phyloP scores from a whole-genome alignment of 2,797 vertebrate species.

The Phalanger gymnotis region DNA sequence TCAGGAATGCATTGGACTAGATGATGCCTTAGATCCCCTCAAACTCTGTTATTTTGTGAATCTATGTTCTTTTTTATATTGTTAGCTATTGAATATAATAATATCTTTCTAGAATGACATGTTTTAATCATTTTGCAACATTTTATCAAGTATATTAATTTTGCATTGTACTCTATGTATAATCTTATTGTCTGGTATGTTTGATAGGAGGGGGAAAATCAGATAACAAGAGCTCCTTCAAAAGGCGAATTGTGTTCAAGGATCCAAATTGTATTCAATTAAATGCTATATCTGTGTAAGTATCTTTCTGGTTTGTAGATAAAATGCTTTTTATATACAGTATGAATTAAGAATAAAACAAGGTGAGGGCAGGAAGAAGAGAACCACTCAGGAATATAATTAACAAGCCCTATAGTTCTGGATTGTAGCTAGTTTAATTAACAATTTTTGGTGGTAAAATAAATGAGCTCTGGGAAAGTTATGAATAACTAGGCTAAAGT shows the following conservation, averaged over 20 bases:
- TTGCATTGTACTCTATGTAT: slow-evolving; percentile 37
- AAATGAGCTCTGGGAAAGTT: slow-evolving; percentile 72
- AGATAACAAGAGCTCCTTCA: slow-evolving; percentile 12
- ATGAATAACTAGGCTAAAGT: slow-evolving; percentile 67
- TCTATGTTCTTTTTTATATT: neutral
- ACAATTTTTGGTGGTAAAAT: slow-evolving; percentile 79
- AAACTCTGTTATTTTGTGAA: neutral
- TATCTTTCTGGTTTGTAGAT: slow-evolving; percentile 62
- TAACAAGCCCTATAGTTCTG: slow-evolving; percentile 74
- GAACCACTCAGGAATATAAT: slow-evolving; percentile 77
- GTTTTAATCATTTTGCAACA: neutral
- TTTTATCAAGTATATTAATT: slow-evolving; percentile 23
- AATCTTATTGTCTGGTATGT: slow-evolving; percentile 38
- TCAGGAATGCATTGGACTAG: neutral
- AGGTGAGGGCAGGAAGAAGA: slow-evolving; percentile 72
- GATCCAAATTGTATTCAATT: slow-evolving; percentile 42
- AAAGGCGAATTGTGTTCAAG: slow-evolving; percentile 41
- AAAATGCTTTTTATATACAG: slow-evolving; percentile 84
- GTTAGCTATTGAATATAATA: neutral
- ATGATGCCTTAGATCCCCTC: neutral
- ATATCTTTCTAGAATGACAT: slow-evolving; percentile 32
- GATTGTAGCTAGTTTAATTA: slow-evolving; percentile 79
- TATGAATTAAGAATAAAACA: slow-evolving; percentile 82
- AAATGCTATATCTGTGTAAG: slow-evolving; percentile 63
- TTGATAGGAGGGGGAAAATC: slow-evolving; percentile 62